Conservation (phyloP, 2,113 vertebrate species). For the Protomyctophum bolini region DNA sequence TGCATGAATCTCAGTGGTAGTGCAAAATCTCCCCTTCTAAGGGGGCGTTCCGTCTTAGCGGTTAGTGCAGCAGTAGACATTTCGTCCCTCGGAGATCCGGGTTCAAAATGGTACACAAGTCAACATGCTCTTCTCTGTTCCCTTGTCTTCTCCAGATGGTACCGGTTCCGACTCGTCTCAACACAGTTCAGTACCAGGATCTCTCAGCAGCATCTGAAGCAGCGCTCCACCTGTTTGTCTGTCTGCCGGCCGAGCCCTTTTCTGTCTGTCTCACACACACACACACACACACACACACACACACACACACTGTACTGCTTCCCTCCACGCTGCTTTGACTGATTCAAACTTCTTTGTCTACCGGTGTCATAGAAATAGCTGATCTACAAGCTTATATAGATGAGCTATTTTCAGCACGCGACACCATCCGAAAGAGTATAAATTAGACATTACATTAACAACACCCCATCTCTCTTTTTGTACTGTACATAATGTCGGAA, state of each 20-base stretch:
- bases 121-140: background rate
- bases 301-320: conserved; percentile 18
- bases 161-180: conserved; percentile 74
- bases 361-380: no score
- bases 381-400: no score
- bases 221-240: conserved; percentile 32
- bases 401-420: no score
- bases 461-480: conserved; percentile 48
- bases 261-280: conserved; percentile 7
- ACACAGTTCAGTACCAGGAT: conserved; percentile 75
- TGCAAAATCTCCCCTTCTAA: no score
- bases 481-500: conserved; percentile 33
- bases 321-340: conserved; percentile 50
- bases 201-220: conserved; percentile 78
- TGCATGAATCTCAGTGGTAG: no score
- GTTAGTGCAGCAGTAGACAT: no score
- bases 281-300: conserved; percentile 21
- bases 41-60: no score
- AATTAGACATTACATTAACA: background rate
- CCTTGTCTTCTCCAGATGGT: conserved; percentile 51
- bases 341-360: no score
- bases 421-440: no score
- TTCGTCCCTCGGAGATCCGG: no score
- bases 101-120: no score
- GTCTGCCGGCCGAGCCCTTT: conserved; percentile 38